Evolutionary conservation across 2,113 vertebrate species (phyloP).

Genomic region (Grantiella picta): DNA sequence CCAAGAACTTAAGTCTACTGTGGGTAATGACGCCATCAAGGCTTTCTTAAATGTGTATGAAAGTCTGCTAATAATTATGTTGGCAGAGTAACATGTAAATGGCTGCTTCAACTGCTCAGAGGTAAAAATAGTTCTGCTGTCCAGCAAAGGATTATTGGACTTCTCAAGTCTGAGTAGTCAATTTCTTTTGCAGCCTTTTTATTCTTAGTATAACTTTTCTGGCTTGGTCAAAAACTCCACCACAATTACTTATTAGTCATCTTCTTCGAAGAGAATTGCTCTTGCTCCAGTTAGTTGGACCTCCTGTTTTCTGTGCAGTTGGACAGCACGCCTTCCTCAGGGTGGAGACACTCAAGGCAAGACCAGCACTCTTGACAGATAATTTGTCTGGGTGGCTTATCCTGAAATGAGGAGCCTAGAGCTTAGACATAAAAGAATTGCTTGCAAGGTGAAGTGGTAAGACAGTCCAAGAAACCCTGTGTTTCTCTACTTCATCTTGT

Average conservation of each 20-base stretch:
- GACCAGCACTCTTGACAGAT: background rate
- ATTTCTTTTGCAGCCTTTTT: background rate
- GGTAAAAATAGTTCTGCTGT: background rate
- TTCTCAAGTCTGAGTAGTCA: background rate
- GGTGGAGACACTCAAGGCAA: background rate
- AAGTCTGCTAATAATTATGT: background rate
- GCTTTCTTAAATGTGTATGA: background rate
- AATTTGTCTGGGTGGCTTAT: background rate
- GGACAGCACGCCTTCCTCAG: background rate
- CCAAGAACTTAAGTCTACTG: background rate
- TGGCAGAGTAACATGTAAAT: background rate
- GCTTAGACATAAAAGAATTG: background rate
- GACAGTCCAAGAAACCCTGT: background rate
- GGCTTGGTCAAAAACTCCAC: background rate
- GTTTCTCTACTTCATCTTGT: background rate
- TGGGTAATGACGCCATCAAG: background rate
- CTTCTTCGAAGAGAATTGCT: background rate
- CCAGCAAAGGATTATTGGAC: background rate
- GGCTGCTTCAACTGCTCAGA: background rate
- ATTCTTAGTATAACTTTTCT: background rate
- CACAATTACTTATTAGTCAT: background rate
- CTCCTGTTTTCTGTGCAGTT: background rate
- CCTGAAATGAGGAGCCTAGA: background rate
- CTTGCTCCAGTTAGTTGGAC: background rate
- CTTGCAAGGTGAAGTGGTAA: background rate